Percentiles rank a stretch among this genome's conserved stretches.
phyloP scores from a whole-genome alignment of 2,113 vertebrate genomes.

The Gambusia holbrooki region DNA sequence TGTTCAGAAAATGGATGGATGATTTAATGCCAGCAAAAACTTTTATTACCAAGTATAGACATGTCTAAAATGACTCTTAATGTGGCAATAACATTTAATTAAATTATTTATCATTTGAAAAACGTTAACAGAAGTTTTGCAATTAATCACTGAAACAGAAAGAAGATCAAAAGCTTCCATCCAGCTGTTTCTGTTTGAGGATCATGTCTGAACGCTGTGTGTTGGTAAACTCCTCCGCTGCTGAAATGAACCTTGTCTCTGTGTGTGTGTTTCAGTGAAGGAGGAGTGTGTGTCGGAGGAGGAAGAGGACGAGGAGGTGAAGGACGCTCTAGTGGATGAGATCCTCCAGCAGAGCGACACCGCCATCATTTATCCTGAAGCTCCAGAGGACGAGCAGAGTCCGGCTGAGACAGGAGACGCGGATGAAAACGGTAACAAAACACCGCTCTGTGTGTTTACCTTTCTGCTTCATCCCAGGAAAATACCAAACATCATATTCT shows the following conservation, averaged over 20 bases:
- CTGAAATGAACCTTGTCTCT: conserved; percentile 9
- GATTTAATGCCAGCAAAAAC: background rate
- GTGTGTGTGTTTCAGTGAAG: conserved; percentile 73
- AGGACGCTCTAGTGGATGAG: conserved; percentile 90
- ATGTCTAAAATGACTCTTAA: too few species aligned
- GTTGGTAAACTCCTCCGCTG: background rate
- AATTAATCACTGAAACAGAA: background rate
- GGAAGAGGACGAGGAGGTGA: conserved; percentile 71
- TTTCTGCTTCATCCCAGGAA: background rate
- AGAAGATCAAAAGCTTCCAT: background rate
- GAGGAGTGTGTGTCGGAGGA: conserved; percentile 91
- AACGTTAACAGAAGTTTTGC: too few species aligned
- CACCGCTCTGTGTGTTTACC: background rate
- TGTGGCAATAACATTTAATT: too few species aligned
- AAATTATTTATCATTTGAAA: too few species aligned
- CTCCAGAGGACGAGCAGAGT: conserved; percentile 91
- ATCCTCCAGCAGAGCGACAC: conserved; percentile 91
- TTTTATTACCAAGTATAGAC: background rate
- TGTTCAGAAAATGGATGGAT: too few species aligned
- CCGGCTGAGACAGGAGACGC: conserved; percentile 89
- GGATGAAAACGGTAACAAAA: conserved; percentile 91
- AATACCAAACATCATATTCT: background rate
- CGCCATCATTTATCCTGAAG: conserved; percentile 89
- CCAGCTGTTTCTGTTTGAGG: background rate
- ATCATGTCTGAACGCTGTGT: background rate